Evolutionary conservation across 2,797 vertebrate genomes (phyloP).

Genomic region (Oceanodroma leucorhoa): DNA sequence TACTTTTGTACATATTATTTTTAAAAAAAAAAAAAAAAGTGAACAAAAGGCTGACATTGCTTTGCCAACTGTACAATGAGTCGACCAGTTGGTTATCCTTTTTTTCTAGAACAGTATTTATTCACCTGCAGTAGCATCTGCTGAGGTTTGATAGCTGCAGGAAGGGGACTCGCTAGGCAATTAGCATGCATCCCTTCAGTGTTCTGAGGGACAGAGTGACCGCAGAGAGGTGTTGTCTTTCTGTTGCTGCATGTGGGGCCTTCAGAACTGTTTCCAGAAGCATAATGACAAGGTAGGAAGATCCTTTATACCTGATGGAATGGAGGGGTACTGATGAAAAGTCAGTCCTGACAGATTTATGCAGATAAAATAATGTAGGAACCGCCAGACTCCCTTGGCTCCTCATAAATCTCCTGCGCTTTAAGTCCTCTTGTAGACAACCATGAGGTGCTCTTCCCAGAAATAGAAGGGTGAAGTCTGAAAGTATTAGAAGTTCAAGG

Average conservation of each 20-base stretch:
- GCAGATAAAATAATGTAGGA: not conserved
- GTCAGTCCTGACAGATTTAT: not conserved
- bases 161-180: not conserved
- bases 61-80: not conserved
- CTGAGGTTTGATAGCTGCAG: not conserved
- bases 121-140: not conserved
- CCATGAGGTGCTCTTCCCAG: not conserved
- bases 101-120: not conserved
- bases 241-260: not conserved
- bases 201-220: not conserved
- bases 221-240: not conserved
- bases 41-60: not conserved
- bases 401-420: not conserved
- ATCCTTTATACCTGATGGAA: not conserved
- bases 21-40: not conserved
- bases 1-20: fast-evolving
- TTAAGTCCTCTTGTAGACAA: not conserved
- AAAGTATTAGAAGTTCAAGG: not conserved
- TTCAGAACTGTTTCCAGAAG: not conserved
- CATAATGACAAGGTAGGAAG: not conserved
- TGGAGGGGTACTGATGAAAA: not conserved
- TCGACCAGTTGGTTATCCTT: not conserved
- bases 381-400: not conserved
- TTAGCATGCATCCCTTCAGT: not conserved
- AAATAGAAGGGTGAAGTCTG: not conserved